Evolutionary conservation across 1,140 invertebrate species (phyloP).

Genomic region (Hestina assimilis): DNA sequence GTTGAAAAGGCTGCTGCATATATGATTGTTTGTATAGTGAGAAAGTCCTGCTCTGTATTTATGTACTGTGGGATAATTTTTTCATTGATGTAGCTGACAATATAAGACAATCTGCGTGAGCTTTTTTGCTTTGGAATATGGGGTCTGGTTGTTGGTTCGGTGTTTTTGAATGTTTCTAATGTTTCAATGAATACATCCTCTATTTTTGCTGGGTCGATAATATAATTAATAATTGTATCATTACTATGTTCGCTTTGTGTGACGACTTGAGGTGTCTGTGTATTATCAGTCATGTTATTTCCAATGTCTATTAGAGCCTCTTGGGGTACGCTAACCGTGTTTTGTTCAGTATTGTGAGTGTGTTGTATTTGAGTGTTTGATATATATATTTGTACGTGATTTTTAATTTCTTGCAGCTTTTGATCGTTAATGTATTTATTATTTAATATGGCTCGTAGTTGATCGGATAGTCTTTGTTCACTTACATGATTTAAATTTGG

Average conservation of each 20-base stretch:
- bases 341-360: background rate
- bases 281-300: background rate
- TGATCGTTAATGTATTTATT: background rate
- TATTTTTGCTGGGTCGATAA: background rate
- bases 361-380: no score
- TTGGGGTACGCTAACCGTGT: no score
- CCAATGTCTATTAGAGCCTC: no score
- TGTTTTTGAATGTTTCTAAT: background rate
- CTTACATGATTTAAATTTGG: background rate
- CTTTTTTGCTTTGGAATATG: background rate
- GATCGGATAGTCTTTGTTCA: conserved; percentile 7
- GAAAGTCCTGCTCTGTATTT: background rate
- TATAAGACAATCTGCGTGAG: background rate
- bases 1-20: background rate
- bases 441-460: conserved; percentile 2
- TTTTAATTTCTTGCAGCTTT: conserved; percentile 1
- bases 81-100: background rate
- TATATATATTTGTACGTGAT: no score
- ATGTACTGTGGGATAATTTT: background rate
- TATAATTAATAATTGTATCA: background rate
- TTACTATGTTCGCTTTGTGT: background rate
- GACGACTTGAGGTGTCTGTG: background rate
- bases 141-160: background rate
- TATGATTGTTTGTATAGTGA: background rate
- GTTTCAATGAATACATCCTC: background rate